These are phyloP conservation scores for Lycaon pictus DNA, from an alignment of 2,113 vertebrate genomes.

Conservation along the genomic window DNA sequence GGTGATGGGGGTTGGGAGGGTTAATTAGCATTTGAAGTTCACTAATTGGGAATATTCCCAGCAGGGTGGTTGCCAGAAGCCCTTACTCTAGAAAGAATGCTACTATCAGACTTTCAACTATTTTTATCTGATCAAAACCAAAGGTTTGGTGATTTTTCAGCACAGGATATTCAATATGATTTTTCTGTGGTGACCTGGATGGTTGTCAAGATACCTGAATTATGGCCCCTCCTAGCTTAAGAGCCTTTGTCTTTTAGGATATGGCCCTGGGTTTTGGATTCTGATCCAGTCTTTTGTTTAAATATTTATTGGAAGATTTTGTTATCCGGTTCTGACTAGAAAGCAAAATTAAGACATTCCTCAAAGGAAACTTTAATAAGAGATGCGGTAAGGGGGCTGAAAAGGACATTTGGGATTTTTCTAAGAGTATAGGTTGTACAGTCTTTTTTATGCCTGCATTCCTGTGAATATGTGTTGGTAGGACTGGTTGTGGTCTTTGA, in stretches of 20 bases:
- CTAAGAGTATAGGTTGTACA: not conserved
- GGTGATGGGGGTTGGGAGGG: not conserved
- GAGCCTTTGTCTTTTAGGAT: not conserved
- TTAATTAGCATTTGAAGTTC: not conserved
- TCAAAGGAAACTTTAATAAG: not conserved
- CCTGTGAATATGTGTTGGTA: not conserved
- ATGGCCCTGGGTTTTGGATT: not conserved
- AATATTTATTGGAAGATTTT: slow-evolving; percentile 18
- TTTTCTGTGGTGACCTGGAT: not conserved
- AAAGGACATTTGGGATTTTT: not conserved
- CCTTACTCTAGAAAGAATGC: not conserved
- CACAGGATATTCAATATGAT: not conserved
- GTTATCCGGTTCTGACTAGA: not conserved
- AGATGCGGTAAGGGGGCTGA: not conserved
- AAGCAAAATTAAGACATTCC: not conserved
- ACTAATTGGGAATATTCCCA: not conserved
- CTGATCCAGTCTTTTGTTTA: not conserved
- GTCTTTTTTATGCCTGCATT: not conserved
- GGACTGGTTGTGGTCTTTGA: not conserved
- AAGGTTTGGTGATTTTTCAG: not conserved
- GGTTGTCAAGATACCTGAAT: not conserved
- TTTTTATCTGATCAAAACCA: not conserved
- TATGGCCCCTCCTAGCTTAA: not conserved
- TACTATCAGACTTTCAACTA: not conserved
- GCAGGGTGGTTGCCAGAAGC: not conserved